Percentiles rank a stretch among this genome's conserved stretches.
Conservation (phyloP, 2,888 invertebrate species). For the Dorcus hopei region DNA sequence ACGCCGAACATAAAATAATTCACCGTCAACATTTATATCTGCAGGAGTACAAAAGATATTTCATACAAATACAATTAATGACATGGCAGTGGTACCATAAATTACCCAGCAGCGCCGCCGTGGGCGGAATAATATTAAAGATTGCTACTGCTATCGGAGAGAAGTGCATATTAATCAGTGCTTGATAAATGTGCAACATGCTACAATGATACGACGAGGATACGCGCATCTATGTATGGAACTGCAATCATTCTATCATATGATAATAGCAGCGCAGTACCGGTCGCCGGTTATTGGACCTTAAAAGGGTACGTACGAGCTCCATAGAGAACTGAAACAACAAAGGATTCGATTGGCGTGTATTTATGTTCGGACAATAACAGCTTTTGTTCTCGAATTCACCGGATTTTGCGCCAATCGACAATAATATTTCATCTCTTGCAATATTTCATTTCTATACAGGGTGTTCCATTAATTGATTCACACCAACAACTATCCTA, state of each 20-base stretch:
- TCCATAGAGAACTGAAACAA: slow-evolving; percentile 7
- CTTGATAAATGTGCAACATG: slow-evolving; percentile 24
- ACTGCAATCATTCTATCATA: slow-evolving; percentile 1
- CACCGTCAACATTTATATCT: slow-evolving; percentile 15
- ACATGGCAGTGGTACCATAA: slow-evolving; percentile 23
- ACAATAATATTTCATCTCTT: too few species aligned
- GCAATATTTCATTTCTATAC: too few species aligned
- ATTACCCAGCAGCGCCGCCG: slow-evolving; percentile 25
- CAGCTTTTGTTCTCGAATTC: slow-evolving; percentile 11
- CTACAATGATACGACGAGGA: slow-evolving; percentile 10
- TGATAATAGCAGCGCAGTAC: neutral
- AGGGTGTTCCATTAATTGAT: too few species aligned
- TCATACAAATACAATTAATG: slow-evolving; percentile 25
- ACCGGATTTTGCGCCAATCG: neutral
- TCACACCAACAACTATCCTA: too few species aligned
- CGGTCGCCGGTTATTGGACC: neutral
- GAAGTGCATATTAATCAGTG: slow-evolving; percentile 29
- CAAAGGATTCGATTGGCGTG: slow-evolving; percentile 11
- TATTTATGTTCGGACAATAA: slow-evolving; percentile 6
- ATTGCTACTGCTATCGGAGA: slow-evolving; percentile 28
- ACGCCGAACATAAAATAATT: neutral
- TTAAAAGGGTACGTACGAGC: neutral
- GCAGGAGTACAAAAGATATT: slow-evolving; percentile 17
- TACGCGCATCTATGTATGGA: slow-evolving; percentile 8
- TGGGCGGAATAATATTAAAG: slow-evolving; percentile 30